These are phyloP conservation scores for Onychorhynchus coronatus DNA, from an alignment of 2,113 vertebrate species.

Conservation along the genomic window DNA sequence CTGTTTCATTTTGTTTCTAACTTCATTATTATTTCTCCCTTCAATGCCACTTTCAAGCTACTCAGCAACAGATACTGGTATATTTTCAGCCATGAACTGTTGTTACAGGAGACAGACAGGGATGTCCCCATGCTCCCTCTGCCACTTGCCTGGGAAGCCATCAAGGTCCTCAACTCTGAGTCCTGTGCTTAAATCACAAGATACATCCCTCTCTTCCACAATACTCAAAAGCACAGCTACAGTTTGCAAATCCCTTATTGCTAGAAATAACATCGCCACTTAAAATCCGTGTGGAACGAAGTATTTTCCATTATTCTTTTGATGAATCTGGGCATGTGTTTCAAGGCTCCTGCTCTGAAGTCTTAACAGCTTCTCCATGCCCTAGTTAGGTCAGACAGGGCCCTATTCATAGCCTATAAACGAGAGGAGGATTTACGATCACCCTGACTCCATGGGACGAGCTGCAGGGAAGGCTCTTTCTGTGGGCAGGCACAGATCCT, in stretches of 20 bases:
- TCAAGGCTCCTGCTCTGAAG: slow-evolving; percentile 52
- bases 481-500: background rate
- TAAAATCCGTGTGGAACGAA: slow-evolving; percentile 28
- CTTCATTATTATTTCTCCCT: background rate
- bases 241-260: slow-evolving; percentile 10
- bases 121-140: background rate
- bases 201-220: background rate
- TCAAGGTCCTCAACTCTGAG: background rate
- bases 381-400: slow-evolving; percentile 62
- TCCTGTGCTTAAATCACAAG: background rate
- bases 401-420: slow-evolving; percentile 60
- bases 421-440: slow-evolving; percentile 34
- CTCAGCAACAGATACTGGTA: background rate
- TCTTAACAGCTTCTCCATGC: slow-evolving; percentile 61
- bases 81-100: background rate
- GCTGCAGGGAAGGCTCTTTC: slow-evolving; percentile 45
- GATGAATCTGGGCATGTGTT: slow-evolving; percentile 49
- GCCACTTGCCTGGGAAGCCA: background rate
- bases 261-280: slow-evolving; percentile 37
- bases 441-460: slow-evolving; percentile 24
- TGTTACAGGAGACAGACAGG: background rate
- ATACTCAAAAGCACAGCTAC: background rate
- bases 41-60: background rate
- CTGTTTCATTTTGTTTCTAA: background rate
- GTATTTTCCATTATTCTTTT: slow-evolving; percentile 61